Conservation (phyloP, 2,113 vertebrate species). For the Muscicapa adusta region DNA sequence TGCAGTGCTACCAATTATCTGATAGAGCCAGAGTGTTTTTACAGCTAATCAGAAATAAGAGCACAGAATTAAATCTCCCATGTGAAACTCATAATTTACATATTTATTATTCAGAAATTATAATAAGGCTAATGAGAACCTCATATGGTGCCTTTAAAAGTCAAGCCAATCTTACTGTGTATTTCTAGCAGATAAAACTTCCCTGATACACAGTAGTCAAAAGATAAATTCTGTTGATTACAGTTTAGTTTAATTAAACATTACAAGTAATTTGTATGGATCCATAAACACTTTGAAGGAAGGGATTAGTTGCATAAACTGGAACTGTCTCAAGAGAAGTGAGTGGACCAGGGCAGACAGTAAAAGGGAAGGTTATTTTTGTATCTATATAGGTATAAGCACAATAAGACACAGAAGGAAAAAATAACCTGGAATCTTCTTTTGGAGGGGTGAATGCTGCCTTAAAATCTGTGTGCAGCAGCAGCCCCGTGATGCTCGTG, state of each 20-base stretch:
- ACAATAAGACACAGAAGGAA: not conserved
- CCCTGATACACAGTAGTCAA: conserved; percentile 50
- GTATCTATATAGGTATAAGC: not conserved
- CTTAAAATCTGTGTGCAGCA: not conserved
- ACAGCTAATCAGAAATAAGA: conserved; percentile 86
- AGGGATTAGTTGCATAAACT: not conserved
- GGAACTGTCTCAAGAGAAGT: not conserved
- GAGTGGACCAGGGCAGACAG: not conserved
- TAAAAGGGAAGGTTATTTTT: not conserved
- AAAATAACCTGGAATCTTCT: not conserved
- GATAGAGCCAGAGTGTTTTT: conserved; percentile 78
- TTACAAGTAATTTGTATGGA: conserved; percentile 52
- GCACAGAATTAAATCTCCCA: conserved; percentile 81
- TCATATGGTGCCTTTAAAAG: conserved; percentile 74
- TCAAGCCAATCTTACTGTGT: conserved; percentile 75
- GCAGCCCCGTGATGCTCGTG: not conserved
- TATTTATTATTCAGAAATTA: conserved; percentile 87
- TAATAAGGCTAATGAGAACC: conserved; percentile 88
- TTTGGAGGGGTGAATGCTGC: not conserved
- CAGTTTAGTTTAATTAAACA: conserved; percentile 71
- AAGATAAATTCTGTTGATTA: conserved; percentile 66
- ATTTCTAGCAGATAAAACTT: conserved; percentile 71
- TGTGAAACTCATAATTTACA: conserved; percentile 84
- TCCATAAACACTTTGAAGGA: not conserved
- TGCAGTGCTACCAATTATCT: conserved; percentile 87